Base-by-base conservation (phyloP, 2,113 vertebrate species). In the Phodopus roborovskii region DNA sequence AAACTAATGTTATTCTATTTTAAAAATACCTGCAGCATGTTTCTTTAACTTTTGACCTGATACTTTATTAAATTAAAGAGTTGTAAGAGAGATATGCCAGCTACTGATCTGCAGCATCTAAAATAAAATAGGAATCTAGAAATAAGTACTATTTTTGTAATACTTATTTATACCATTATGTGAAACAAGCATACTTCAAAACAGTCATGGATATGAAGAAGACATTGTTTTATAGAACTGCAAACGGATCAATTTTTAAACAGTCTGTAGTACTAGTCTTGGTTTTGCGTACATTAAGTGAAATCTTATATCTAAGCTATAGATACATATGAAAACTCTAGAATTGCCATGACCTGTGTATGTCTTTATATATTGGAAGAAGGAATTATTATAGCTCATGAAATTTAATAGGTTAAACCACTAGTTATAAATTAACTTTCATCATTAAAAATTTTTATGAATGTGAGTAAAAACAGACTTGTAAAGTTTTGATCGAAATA, bases 31-130 rank as follows among this genome's bases (percentile, higher is more conserved):
- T 77, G 68, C 83, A 71, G 77, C 39, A 78, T 15, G 9, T 94
- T 98, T 95, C 88, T n/a, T 93, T 90, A 94, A 93, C 60, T 94
- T 96, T 60, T 88, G 30, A 24, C 62, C 16, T 78, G n/a, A 66
- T 45, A 58, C 42, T 56, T 83, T 92, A 90, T 58, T 42, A 9
- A 75, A 22, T 87, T 90, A 73, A 60, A 39, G 19, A 74, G 64
- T 71, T 90, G 15, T 77, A 92, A 84, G 53, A 91, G 60, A 83
- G 24, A 79, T 28, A 82, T 36, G 3, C 17, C 75, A n/a, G 5
- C 30, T 90, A 7, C 36, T 73, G 24, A 75, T 28, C 64, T 64
- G 45, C 64, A 42, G 30, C 45, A 11, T 66, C 30, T 64, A 30
- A 88, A n/a, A 36, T 22, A 73, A 1, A 70, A 62, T 3, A 62